Evolutionary conservation across 2,797 vertebrate species (phyloP), one percentile per base, ranked within the genome.

Genomic region (Tolypeutes matacus): DNA sequence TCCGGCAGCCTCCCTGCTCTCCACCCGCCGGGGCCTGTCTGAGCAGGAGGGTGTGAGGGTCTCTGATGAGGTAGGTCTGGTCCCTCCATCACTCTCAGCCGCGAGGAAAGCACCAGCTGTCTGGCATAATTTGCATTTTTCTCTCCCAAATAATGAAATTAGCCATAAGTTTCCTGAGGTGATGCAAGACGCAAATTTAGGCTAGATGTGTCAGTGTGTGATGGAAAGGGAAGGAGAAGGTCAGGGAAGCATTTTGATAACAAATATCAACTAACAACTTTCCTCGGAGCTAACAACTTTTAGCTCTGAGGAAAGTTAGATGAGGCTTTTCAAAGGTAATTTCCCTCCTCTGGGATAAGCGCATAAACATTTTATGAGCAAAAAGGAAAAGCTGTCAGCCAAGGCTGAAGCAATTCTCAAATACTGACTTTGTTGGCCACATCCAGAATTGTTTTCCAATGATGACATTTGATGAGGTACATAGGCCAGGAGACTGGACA

Each of bases 121-220:
- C 99, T 99, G 98, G 98, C 98, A 98, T 99, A 99, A 99, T 99
- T 99, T 99, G 98, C 99, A 99, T 99, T 99, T 94, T 98, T 98
- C 98, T 98, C 98, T 98, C 98, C 98, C 98, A 99, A 99, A 99
- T 99, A 99, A 99, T 99, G 99, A 99, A 99, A 99, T 99, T 99
- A 99, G 99, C 99, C 99, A 98, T 98, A 99, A 99, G 99, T 99
- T 99, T 99, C 99, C 99, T 99, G 99, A 99, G 99, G 99, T 99
- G 99, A 99, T 98, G 98, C 95, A 98, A 98, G 99, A 98, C 98
- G 78, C 98, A 98, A 97, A 98, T 98, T 98, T 98, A 98, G 98
- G 98, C 98, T 98, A 95, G 98, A 98, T 98, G 98, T 99, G 98
- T 99, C 98, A 98, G 98, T 92, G 67, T 98, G 98, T 89, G 94